A percentile compares a stretch with the other conserved stretches of the same genome.
These are phyloP conservation scores for Muscicapa adusta DNA, from an alignment of 2,113 vertebrate genomes.

Conservation along the genomic window DNA sequence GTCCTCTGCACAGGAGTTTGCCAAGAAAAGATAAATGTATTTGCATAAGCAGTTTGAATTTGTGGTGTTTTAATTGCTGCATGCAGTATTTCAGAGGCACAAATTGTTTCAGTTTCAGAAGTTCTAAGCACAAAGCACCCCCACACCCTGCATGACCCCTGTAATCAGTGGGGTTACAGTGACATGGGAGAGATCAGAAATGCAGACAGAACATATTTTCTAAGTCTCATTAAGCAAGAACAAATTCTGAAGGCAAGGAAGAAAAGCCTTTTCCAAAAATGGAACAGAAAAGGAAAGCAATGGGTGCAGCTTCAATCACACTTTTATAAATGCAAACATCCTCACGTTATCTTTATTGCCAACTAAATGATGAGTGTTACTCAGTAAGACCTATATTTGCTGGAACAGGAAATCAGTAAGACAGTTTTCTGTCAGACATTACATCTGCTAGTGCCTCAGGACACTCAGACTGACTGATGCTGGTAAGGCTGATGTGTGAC, in stretches of 20 bases:
- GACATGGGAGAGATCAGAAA: background rate
- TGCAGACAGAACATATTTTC: background rate
- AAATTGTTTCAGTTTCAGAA: background rate
- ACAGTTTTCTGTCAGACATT: conserved; percentile 48
- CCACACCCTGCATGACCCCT: fast-evolving
- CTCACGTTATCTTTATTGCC: background rate
- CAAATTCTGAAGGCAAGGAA: background rate
- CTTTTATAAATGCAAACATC: background rate
- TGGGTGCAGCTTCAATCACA: background rate
- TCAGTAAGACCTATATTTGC: conserved; percentile 3
- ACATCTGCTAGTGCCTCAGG: conserved; percentile 22
- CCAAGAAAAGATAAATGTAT: background rate
- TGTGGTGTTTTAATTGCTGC: background rate
- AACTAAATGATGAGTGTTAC: background rate
- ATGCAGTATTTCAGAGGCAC: background rate
- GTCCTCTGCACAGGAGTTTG: background rate
- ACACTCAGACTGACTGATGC: conserved; percentile 24
- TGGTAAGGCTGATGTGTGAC: conserved; percentile 31
- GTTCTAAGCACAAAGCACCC: background rate
- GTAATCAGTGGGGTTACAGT: background rate
- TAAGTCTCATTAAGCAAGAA: background rate
- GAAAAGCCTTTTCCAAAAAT: background rate
- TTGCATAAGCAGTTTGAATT: background rate
- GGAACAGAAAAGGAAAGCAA: background rate
- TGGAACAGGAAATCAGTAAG: conserved; percentile 12